Evolutionary conservation across 2,797 vertebrate genomes (phyloP), one percentile per base, ranked within the genome.

Genomic region (Sarcoramphus papa): DNA sequence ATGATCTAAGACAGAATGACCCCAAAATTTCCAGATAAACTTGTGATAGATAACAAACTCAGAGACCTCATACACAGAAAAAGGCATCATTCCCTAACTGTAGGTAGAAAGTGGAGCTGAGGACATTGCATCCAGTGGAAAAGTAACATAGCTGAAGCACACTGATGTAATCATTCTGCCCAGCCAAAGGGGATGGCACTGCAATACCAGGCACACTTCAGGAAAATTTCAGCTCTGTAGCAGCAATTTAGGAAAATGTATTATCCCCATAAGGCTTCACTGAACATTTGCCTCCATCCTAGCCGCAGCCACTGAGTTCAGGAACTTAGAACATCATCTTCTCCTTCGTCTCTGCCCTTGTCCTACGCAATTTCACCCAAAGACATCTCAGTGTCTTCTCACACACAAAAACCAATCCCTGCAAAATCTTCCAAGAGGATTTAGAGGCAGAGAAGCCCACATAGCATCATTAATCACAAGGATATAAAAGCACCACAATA

Each of bases 361-460:
- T 27, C 8, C 16, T 57, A 2, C 10, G 33, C 6, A 12, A 43
- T 74, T 85, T 70, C 24, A 64, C 9, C 2, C 12, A 40, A 53
- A 21, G 7, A 40, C 7, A 35, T 10, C 9, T 73, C 20, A 67
- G 1, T 18, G 3, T 23, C 12, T 47, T 8, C 22, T 65, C 43
- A 48, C 19, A 45, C 33, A 73, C 1, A 50, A n/a, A 45, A 70
- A 6, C 1, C 5, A 35, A 51, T n/a, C 7, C 7, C 14, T 51
- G 15, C 11, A 57, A 75, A 18, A 45, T 41, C 40, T 35, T 70
- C 17, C 10, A 30, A 53, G 28, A 43, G 2, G 4, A 57, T 74
- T 76, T 14, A 73, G 54, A 82, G 14, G 14, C 16, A 63, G 24
- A 59, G 28, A 64, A 81, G 3, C 9, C 25, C 0, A 0, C 1